phyloP scores from a whole-genome alignment of 1,140 invertebrate species.

The Heliconius himera region DNA sequence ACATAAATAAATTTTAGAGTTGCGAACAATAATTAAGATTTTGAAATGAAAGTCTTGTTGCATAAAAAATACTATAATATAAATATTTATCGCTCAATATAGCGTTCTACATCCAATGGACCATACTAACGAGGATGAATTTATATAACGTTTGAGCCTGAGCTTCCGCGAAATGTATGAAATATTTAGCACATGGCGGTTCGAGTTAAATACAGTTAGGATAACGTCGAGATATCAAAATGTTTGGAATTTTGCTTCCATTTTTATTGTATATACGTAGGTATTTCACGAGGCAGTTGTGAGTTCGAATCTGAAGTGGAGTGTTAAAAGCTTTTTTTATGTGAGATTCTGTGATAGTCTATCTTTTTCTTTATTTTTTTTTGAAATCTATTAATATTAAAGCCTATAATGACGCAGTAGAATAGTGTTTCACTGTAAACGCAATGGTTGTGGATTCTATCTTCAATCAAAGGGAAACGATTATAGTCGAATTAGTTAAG shows the following conservation, averaged over 20 bases:
- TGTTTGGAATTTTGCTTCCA: not conserved
- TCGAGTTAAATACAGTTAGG: conserved; percentile 8
- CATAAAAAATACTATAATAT: not conserved
- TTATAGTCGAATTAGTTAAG: no score
- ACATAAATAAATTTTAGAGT: no score
- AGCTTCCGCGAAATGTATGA: conserved; percentile 10
- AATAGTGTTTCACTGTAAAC: no score
- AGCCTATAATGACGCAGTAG: no score
- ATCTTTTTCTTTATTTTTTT: no score
- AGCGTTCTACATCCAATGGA: not conserved
- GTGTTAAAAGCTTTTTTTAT: no score
- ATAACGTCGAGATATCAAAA: conserved; percentile 6
- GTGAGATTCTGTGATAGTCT: no score
- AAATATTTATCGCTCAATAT: not conserved
- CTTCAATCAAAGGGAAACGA: no score
- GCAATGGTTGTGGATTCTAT: no score
- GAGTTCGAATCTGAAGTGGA: no score
- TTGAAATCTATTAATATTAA: no score
- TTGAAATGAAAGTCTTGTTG: not conserved
- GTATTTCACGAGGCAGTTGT: not conserved
- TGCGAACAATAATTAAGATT: no score
- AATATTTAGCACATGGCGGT: conserved; percentile 3
- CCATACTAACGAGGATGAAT: not conserved
- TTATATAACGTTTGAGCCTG: not conserved
- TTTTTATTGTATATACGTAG: not conserved